These are phyloP conservation scores for Xanthorhoe designata DNA, from an alignment of 2,888 invertebrate genomes.

Conservation along the genomic window DNA sequence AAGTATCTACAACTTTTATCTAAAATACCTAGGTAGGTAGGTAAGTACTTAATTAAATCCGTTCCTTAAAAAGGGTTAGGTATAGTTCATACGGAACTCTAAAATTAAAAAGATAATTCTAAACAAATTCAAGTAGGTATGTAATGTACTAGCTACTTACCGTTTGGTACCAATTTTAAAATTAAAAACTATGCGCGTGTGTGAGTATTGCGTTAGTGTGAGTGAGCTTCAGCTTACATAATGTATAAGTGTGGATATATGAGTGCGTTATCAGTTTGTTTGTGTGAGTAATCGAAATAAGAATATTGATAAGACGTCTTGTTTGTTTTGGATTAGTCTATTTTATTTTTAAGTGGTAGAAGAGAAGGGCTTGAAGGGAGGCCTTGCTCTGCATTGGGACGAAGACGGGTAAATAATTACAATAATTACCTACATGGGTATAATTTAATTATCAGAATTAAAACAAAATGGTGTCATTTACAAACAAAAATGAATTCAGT, in stretches of 20 bases:
- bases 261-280: slow-evolving; percentile 34
- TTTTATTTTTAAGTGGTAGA: no score
- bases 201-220: slow-evolving; percentile 39
- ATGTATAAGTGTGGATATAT: slow-evolving; percentile 50
- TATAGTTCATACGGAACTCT: no score
- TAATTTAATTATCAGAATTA: no score
- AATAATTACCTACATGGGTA: no score
- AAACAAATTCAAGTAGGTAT: slow-evolving; percentile 44
- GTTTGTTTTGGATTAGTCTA: background rate
- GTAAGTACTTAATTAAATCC: no score
- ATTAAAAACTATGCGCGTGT: slow-evolving; percentile 67
- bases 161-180: slow-evolving; percentile 70
- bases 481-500: no score
- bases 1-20: no score
- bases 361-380: no score
- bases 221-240: slow-evolving; percentile 51
- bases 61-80: background rate
- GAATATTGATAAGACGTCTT: slow-evolving; percentile 44
- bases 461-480: no score
- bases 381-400: no score
- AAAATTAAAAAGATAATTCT: slow-evolving; percentile 28
- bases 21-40: no score
- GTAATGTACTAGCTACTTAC: slow-evolving; percentile 51
- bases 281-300: slow-evolving; percentile 49
- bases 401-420: no score